These are phyloP conservation scores for Ptychodera flava DNA, from an alignment of 35 echinoderm and acorn worm genomes.

Conservation along the genomic window DNA sequence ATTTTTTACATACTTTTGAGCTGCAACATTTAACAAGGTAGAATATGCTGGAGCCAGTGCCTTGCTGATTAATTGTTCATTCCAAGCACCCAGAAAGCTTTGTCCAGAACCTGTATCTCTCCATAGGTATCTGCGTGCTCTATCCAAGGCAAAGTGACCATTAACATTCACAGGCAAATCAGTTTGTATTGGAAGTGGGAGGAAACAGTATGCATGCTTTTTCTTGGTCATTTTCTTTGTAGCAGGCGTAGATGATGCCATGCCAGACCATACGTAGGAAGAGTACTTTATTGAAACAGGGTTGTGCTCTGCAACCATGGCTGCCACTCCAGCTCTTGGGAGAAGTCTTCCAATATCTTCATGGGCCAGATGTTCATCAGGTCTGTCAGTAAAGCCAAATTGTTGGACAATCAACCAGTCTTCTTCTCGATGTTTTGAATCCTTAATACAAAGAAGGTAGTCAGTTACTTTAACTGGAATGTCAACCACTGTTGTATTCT, in stretches of 20 bases:
- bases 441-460: slow-evolving; percentile 12
- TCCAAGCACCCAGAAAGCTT: not conserved
- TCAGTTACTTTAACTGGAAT: not conserved
- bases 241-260: no score
- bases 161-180: slow-evolving; percentile 55
- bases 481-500: not conserved
- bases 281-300: not conserved
- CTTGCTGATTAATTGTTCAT: not conserved
- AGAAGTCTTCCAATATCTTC: not conserved
- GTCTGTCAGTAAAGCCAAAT: not conserved
- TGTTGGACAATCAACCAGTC: slow-evolving; percentile 34
- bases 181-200: slow-evolving; percentile 44
- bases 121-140: not conserved
- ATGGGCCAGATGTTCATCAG: not conserved
- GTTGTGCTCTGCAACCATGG: no score
- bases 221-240: no score
- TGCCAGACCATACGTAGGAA: no score
- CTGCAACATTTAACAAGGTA: not conserved
- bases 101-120: not conserved
- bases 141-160: slow-evolving; percentile 52
- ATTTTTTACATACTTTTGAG: not conserved
- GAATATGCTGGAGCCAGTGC: not conserved
- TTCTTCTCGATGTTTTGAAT: not conserved
- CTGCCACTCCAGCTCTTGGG: not conserved
- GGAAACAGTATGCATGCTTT: slow-evolving; percentile 50